A percentile compares a stretch with the other conserved stretches of the same genome.
Conservation (phyloP, 1,140 invertebrate species). For the Eumeta japonica region DNA sequence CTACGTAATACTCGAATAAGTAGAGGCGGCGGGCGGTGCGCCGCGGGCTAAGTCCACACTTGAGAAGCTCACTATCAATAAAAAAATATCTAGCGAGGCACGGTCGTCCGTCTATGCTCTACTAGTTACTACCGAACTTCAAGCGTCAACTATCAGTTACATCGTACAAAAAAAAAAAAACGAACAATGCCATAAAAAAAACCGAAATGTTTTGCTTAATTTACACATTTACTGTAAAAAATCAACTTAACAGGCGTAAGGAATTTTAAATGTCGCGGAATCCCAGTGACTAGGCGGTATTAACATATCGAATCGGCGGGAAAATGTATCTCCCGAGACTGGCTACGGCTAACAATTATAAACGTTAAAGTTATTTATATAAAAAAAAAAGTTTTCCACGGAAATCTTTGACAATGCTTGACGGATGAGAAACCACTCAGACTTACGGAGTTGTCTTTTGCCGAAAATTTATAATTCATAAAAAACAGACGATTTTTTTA, state of each 20-base stretch:
- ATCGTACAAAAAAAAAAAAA: slow-evolving; percentile 47
- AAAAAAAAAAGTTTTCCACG: too few species aligned
- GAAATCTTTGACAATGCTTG: too few species aligned
- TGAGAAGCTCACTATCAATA: slow-evolving; percentile 34
- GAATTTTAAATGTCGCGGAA: slow-evolving; percentile 44
- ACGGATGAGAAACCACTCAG: too few species aligned
- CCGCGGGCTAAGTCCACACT: slow-evolving; percentile 23
- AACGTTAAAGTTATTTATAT: too few species aligned
- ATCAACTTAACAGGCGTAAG: too few species aligned
- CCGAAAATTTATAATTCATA: too few species aligned
- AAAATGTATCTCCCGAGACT: too few species aligned
- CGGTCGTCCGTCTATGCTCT: slow-evolving; percentile 47
- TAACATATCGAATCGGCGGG: slow-evolving; percentile 34
- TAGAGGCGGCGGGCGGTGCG: slow-evolving; percentile 22
- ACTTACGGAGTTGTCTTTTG: too few species aligned
- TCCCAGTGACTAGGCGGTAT: slow-evolving; percentile 57
- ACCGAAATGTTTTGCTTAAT: too few species aligned
- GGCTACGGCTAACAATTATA: too few species aligned
- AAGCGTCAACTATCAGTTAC: slow-evolving; percentile 39
- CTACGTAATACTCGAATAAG: slow-evolving; percentile 48
- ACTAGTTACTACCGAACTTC: slow-evolving; percentile 51
- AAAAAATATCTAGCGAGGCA: slow-evolving; percentile 48
- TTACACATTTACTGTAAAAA: too few species aligned
- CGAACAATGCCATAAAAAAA: slow-evolving; percentile 49
- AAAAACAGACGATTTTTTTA: too few species aligned